Base-by-base conservation (phyloP, 2,113 vertebrate species). In the Oxyruncus cristatus region DNA sequence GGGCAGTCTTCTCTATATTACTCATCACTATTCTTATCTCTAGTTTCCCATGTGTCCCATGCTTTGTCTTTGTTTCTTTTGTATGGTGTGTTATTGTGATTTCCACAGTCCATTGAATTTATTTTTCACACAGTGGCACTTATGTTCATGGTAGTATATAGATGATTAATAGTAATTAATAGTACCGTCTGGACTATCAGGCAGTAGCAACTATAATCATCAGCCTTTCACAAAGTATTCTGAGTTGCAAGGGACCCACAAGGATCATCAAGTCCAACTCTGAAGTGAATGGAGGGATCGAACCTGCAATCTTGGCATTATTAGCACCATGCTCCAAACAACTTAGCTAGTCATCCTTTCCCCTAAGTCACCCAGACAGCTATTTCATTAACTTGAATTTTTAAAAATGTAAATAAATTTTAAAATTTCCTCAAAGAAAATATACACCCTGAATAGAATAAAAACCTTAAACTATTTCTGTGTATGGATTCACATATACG, bases 161-260 rank as follows among this genome's bases (percentile, higher is more conserved):
- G 47, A 47, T 74, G 47, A 94, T 91, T 94, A 89, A 92, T 72
- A 91, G 83, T 80, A 86, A 95, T 94, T 87, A 94, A 94, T 86
- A 68, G 41, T 53, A 87, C 68, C 80, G 91, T 81, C 79, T 95
- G 88, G 61, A 84, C 12, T 93, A 93, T 70, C 42, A 81, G 61
- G 23, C 20, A 89, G 22, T 75, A 87, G 39, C 61, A 92, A 52
- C 47, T 86, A 22, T 91, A 81, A 78, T 83, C 61, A 92, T 78
- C 72, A 78, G 32, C 17, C 14, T 67, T 71, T 76, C 41, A 90
- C 41, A 63, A 62, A 56, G 49, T 63, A 63, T 63, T 84, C 42
- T 70, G 41, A 49, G 8, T 71, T 70, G 63, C 35, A 90, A 55
- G 12, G 21, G 18, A 56, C 41, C 41, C 47, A 70, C 18, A 42